Evolutionary conservation across 2,113 vertebrate genomes (phyloP).

Genomic region (Tachysurus vachellii): DNA sequence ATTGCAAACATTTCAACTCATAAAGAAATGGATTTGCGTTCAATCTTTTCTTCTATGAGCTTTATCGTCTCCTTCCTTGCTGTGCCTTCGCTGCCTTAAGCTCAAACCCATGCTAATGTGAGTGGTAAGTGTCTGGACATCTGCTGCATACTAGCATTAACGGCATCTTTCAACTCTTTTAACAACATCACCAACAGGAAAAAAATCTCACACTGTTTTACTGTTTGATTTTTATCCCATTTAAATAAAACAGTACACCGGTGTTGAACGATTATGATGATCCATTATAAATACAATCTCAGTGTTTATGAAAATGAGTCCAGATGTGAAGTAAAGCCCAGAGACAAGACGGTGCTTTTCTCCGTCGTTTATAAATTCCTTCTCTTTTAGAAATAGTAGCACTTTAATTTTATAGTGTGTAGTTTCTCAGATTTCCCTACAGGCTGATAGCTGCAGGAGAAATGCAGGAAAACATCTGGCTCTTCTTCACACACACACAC

Average conservation of each 20-base stretch:
- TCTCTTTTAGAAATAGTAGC: slow-evolving; percentile 42
- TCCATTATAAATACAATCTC: not conserved
- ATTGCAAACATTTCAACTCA: not conserved
- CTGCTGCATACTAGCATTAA: slow-evolving; percentile 24
- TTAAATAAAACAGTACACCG: slow-evolving; percentile 24
- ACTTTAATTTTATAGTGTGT: slow-evolving; percentile 78
- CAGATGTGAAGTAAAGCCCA: slow-evolving; percentile 34
- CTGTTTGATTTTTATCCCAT: slow-evolving; percentile 5
- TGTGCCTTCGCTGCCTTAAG: not conserved
- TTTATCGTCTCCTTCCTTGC: not conserved
- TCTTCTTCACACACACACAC: slow-evolving; percentile 58
- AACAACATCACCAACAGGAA: not conserved
- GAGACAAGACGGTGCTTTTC: slow-evolving; percentile 11
- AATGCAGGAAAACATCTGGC: slow-evolving; percentile 73
- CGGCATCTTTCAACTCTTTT: not conserved
- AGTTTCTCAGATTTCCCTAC: slow-evolving; percentile 75
- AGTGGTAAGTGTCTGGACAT: slow-evolving; percentile 33
- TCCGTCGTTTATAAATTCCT: slow-evolving; percentile 11
- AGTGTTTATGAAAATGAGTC: slow-evolving; percentile 27
- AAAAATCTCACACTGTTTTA: not conserved
- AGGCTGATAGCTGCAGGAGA: slow-evolving; percentile 68
- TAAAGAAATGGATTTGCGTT: not conserved
- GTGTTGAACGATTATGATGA: not conserved
- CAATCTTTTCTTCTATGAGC: not conserved
- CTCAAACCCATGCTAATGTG: slow-evolving; percentile 5